Evolutionary conservation across 2,888 invertebrate genomes (phyloP).

Genomic region (Cheilosia impressa): DNA sequence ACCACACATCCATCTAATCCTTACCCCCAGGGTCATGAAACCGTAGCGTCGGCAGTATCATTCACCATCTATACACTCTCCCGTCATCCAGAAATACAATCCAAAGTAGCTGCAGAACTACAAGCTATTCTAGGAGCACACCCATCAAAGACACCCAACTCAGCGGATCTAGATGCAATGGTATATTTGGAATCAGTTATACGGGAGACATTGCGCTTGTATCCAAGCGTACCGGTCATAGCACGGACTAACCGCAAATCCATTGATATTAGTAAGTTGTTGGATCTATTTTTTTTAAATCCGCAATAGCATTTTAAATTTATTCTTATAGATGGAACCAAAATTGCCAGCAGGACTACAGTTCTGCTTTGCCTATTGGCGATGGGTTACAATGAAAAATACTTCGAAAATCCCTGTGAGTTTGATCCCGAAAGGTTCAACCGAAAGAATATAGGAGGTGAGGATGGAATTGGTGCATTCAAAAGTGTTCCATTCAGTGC

Average conservation of each 20-base stretch:
- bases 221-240: conserved; percentile 80
- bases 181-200: conserved; percentile 79
- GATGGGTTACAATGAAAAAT: conserved; percentile 80
- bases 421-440: conserved; percentile 83
- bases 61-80: conserved; percentile 85
- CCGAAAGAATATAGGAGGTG: conserved; percentile 38
- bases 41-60: conserved; percentile 85
- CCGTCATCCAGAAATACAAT: conserved; percentile 84
- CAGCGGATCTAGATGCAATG: conserved; percentile 78
- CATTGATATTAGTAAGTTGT: conserved; percentile 80
- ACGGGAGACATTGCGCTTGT: conserved; percentile 79
- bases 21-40: conserved; percentile 79
- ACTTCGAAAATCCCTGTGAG: conserved; percentile 79
- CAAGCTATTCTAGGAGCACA: conserved; percentile 83
- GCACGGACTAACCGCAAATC: conserved; percentile 79
- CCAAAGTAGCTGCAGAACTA: conserved; percentile 84
- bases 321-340: conserved; percentile 78
- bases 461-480: conserved; percentile 81
- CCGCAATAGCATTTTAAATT: neutral
- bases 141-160: conserved; percentile 75
- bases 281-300: neutral
- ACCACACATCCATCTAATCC: neutral
- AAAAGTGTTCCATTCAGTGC: conserved; percentile 87
- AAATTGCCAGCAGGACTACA: conserved; percentile 80
- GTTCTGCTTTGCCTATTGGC: conserved; percentile 80